Evolutionary conservation across 2,113 vertebrate genomes (phyloP), one percentile per base, ranked within the genome.

Genomic region (Anas platyrhynchos): DNA sequence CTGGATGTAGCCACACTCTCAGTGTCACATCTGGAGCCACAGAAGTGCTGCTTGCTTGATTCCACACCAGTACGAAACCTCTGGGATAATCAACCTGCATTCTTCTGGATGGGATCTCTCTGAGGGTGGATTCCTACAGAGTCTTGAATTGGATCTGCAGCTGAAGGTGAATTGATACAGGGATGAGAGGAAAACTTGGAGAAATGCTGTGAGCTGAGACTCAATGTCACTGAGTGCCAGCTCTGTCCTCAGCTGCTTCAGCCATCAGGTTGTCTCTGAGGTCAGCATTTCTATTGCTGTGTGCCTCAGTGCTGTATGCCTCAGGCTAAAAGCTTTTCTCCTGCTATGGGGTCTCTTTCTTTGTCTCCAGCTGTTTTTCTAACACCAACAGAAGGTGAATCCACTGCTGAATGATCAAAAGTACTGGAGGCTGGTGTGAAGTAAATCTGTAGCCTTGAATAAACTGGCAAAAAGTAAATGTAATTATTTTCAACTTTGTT

Each of bases 401-500:
- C 0, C 2, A 20, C 66, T 44, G 34, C 43, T 82, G 34, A 22
- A 25, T 1, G 5, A 92, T 36, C 21, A 71, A n/a, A 46, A 46
- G 32, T 56, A 26, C 34, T 66, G 38, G 52, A 61, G 26, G 21
- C 17, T 20, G 18, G 44, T 36, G 31, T 1, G 0, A 46, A 58
- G 41, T 7, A 86, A 62, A 83, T 79, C 44, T 71, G 10, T 56
- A 83, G 62, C 29, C 62, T 71, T 63, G 58, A 86, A 80, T 43
- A 75, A 23, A 67, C 41, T 62, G 29, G 27, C 46, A 62, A 93
- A 83, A 69, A 41, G 4, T 10, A 83, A 83, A 43, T 6, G 11
- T 82, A 52, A 52, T 65, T 68, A 26, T 71, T 61, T 82, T 44
- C 21, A 79, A 36, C 62, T 71, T 94, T 71, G 46, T 75, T 94